Evolutionary conservation across 2,797 vertebrate genomes (phyloP), one percentile per base, ranked within the genome.

Genomic region (Mormyrops attenuatus): DNA sequence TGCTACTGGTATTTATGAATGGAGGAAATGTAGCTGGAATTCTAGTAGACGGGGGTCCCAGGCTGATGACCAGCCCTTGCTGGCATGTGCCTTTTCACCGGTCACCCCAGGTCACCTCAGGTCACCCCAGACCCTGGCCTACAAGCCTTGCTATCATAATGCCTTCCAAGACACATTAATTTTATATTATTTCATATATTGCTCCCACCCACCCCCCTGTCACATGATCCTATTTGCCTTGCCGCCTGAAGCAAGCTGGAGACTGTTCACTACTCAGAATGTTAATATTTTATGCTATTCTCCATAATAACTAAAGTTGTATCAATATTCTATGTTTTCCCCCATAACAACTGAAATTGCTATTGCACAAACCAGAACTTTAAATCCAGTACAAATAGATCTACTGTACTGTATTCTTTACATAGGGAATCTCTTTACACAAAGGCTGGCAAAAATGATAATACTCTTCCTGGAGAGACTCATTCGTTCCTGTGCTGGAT

Each of bases 261-360:
- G 17, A 34, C 66, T 80, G 15, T 80, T 80, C 73, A 41, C 38
- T 80, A 41, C 44, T 80, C 73, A 80, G 38, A 80, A 20, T 44
- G 73, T 80, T 44, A 80, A 80, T 80, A 80, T 80, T 80, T 80
- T 80, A 80, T 80, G 73, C n/a, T 80, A 44, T 44, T 80, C 73
- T 80, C 38, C 17, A 44, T 41, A 17, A 80, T 41, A 80, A n/a
- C 73, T 44, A 80, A 80, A 80, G 6, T 44, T 80, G 41, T 80
- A 80, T 80, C 41, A 41, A 80, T 80, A 44, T 80, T 80, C 38
- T 44, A 38, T 80, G 34, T 80, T 80, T 80, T 44, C 41, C 73
- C 73, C 73, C 17, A 20, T 41, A 80, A 80, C 41, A 44, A 9
- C 73, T 41, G 38, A 80, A 44, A 80, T 44, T 80, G 73, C 38